Evolutionary conservation across 2,113 vertebrate genomes (phyloP).

Genomic region (Poicephalus gulielmi): DNA sequence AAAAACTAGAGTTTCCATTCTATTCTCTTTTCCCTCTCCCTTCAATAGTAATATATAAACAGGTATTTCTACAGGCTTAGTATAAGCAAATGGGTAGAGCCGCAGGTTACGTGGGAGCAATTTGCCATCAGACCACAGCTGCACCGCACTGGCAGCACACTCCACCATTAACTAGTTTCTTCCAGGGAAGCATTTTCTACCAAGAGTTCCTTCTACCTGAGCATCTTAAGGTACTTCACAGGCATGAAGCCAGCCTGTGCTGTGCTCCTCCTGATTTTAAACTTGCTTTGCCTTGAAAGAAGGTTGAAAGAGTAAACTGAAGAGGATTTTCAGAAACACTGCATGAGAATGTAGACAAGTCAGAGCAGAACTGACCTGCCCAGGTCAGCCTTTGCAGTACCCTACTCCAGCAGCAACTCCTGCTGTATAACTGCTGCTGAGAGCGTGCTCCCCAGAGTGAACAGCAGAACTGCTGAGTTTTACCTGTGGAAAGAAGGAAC

Average conservation of each 20-base stretch:
- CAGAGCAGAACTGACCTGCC: not conserved
- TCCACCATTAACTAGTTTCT: not conserved
- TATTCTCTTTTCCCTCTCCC: not conserved
- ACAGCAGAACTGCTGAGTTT: not conserved
- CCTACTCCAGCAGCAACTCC: not conserved
- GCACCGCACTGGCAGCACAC: rapidly evolving
- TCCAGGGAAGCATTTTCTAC: not conserved
- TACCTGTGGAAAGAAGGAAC: not conserved
- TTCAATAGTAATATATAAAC: not conserved
- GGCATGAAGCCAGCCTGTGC: not conserved
- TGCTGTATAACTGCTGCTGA: rapidly evolving
- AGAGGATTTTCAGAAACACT: not conserved
- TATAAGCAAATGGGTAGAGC: not conserved
- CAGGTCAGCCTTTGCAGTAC: not conserved
- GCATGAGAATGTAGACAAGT: not conserved
- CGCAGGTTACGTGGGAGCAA: not conserved
- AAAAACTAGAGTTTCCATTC: not conserved
- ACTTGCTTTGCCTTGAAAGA: not conserved
- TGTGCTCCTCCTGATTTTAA: not conserved
- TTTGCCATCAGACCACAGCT: not conserved
- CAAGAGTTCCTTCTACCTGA: not conserved
- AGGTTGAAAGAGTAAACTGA: not conserved
- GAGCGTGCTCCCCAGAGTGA: not conserved
- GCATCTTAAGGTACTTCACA: not conserved
- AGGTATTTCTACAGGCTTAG: not conserved